Evolutionary conservation across 1,140 invertebrate genomes (phyloP).

Genomic region (Trissolcus basalis): DNA sequence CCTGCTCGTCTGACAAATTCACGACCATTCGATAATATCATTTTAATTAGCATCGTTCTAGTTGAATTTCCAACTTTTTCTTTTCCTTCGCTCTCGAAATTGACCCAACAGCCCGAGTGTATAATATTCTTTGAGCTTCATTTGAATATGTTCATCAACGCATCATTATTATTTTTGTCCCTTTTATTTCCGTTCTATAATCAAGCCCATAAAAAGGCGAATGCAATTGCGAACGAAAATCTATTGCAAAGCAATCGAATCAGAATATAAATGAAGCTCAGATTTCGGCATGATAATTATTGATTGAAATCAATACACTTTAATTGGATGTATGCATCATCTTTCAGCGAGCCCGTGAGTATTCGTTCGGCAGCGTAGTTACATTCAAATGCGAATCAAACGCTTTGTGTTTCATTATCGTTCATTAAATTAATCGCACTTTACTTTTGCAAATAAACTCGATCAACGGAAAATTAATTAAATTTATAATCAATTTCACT

Average conservation of each 20-base stretch:
- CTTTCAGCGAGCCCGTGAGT: slow-evolving; percentile 42
- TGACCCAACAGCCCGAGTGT: background rate
- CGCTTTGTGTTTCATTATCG: slow-evolving; percentile 43
- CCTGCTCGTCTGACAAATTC: background rate
- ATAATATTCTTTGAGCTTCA: slow-evolving; percentile 2
- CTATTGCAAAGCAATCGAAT: slow-evolving; percentile 15
- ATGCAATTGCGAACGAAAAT: slow-evolving; percentile 16
- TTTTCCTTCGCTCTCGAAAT: slow-evolving; percentile 1
- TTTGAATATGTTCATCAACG: slow-evolving; percentile 15
- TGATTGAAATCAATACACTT: slow-evolving; percentile 46
- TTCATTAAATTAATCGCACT: slow-evolving; percentile 41
- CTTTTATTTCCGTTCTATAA: slow-evolving; percentile 1
- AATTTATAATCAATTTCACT: slow-evolving; percentile 45
- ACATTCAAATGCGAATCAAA: slow-evolving; percentile 37
- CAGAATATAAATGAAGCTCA: slow-evolving; percentile 37
- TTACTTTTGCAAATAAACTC: slow-evolving; percentile 35
- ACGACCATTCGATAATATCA: background rate
- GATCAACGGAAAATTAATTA: slow-evolving; percentile 44
- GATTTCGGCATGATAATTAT: slow-evolving; percentile 42
- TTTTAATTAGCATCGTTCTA: background rate
- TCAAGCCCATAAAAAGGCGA: background rate
- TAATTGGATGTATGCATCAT: slow-evolving; percentile 47
- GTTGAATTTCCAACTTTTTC: background rate
- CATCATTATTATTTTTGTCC: slow-evolving; percentile 2
- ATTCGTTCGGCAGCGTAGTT: slow-evolving; percentile 42